Percentiles rank a stretch among this genome's conserved stretches.
phyloP scores from a whole-genome alignment of 2,888 invertebrate species.

The Orthonevra nobilis region DNA sequence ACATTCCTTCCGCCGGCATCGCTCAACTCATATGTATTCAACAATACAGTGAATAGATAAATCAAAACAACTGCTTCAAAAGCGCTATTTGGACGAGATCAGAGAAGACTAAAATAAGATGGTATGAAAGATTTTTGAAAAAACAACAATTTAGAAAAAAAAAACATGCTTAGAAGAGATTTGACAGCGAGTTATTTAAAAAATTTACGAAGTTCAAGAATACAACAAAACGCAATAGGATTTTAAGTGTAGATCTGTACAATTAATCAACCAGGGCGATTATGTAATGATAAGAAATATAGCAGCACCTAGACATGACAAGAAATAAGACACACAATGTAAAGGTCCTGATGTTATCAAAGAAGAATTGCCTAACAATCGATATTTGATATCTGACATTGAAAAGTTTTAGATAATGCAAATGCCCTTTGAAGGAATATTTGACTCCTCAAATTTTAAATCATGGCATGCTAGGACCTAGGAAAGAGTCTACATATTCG shows the following conservation, averaged over 20 bases:
- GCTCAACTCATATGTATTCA: neutral
- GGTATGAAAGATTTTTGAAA: neutral
- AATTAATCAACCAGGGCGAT: neutral
- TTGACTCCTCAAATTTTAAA: neutral
- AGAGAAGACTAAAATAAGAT: neutral
- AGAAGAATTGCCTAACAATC: neutral
- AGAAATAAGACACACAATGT: neutral
- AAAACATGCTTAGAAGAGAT: neutral
- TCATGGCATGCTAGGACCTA: neutral
- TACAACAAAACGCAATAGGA: neutral
- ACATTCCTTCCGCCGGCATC: no score
- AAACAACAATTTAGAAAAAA: neutral
- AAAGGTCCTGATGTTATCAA: neutral
- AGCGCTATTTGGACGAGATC: neutral
- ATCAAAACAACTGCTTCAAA: neutral
- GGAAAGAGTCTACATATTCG: no score
- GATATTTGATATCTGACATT: neutral
- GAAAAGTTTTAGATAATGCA: neutral
- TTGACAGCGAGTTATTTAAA: neutral
- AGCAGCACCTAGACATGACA: neutral
- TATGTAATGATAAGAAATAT: neutral
- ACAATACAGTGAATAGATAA: neutral
- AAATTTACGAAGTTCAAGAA: neutral
- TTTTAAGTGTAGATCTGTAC: neutral
- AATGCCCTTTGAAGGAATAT: neutral